Conservation (phyloP, 2,113 vertebrate species). For the Myiozetetes cayanensis region DNA sequence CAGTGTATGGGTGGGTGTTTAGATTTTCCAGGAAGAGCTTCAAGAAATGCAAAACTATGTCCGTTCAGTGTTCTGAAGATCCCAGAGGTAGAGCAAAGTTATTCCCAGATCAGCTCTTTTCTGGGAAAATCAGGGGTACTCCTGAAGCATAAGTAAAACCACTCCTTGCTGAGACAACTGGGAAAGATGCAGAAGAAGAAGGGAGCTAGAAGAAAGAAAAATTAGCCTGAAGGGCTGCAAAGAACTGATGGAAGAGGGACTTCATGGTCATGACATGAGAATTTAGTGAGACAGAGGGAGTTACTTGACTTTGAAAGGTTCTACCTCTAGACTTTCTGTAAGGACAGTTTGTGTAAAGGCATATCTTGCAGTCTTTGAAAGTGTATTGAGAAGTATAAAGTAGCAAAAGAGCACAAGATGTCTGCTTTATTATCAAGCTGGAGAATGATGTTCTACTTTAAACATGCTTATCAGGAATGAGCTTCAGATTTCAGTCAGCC, state of each 20-base stretch:
- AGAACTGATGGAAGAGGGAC: not conserved
- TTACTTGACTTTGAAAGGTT: not conserved
- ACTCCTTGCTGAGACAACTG: not conserved
- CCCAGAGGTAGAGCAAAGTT: not conserved
- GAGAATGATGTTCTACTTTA: fast-evolving
- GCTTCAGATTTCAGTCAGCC: not conserved
- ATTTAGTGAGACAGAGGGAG: not conserved
- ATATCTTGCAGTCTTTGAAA: not conserved
- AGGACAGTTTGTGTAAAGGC: not conserved
- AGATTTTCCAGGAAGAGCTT: not conserved
- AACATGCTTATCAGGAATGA: not conserved
- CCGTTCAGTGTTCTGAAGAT: not conserved
- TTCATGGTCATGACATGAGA: not conserved
- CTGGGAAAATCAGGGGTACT: not conserved
- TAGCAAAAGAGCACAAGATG: not conserved
- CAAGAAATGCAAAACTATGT: not conserved
- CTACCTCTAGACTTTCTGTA: not conserved
- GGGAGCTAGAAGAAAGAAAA: not conserved
- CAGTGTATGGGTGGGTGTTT: not conserved
- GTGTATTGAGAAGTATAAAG: not conserved
- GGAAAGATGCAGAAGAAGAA: not conserved
- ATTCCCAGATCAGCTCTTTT: not conserved
- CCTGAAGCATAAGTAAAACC: not conserved
- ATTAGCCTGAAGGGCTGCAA: not conserved
- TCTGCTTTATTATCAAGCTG: not conserved